Evolutionary conservation across 2,113 vertebrate species (phyloP), one percentile per base, ranked within the genome.

Genomic region (Girardinichthys multiradiatus): DNA sequence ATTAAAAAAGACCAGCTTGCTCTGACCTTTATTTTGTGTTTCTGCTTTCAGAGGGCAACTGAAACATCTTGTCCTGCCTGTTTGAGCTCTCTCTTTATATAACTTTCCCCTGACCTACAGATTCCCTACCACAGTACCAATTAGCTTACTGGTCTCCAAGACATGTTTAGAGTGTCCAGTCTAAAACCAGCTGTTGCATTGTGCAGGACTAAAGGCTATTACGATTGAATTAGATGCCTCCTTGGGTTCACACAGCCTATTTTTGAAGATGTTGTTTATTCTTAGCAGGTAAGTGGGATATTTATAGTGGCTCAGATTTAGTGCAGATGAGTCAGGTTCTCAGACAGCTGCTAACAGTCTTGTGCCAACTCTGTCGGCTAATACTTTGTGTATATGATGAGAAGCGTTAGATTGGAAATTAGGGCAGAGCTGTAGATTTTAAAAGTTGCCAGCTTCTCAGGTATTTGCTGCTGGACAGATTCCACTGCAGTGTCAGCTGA

Each of bases 211-310:
- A 51, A 75, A 45, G 15, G 57, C 37, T 81, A 65, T 72, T 70
- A 57, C 74, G 79, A 63, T 73, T 42, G 80, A 77, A 72, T 92
- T 91, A 92, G 72, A 79, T 59, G 21, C 37, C 33, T 74, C 29
- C 29, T 68, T 51, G 17, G 37, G 64, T 54, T 82, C 70, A 19
- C 26, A 57, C 68, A 35, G 57, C 64, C 77, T 91, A 84, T 90
- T 87, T 82, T 8, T 84, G 9, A 84, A 84, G 35, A 57, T 78
- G 8, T 39, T 81, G 69, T 82, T 84, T 92, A 90, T 92, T 89
- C 70, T 77, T 79, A 85, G 86, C 68, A 27, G 37, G 48, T 92
- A 90, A 89, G 65, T 28, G 13, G 60, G 74, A 64, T 92, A 87
- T 79, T 77, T 68, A 70, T 80, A 86, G 74, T 75, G 61, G 45